Base-by-base conservation (phyloP, 2,888 invertebrate species). In the Neoitamus cyanurus region DNA sequence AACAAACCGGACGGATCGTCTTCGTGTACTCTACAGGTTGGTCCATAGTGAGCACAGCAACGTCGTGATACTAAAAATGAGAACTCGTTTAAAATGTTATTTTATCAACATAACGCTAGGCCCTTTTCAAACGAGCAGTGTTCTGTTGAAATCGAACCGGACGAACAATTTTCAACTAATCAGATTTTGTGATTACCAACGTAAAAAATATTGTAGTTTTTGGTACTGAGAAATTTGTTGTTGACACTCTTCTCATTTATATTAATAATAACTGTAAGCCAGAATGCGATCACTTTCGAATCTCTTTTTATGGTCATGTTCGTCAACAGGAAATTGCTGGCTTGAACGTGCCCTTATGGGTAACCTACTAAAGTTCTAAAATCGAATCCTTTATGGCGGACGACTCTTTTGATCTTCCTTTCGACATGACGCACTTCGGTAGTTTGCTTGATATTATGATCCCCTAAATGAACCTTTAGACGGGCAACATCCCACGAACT, bases 401-500 rank as follows among this genome's bases (percentile, higher is more conserved):
- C 96, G 1, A 97, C 95, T 86, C 96, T 93, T 88, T 95, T 96
- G 82, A 97, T 95, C 89, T 94, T 94, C 88, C 96, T 94, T 87
- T 96, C 95, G 31, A 96, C 90, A 89, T 97, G 97, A 85, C 93
- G 93, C 1, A 95, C 94, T 90, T 97, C 97, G 1, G 93, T 91
- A 88, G 94, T 94, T 0, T 94, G 94, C 88, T 94, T 94, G 83
- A 97, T 97, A 88, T 97, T 95, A 89, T 97, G 94, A 89, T 97
- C 97, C 7, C 97, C 97, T 15, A 97, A 92, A 87, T 96, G 93
- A 0, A 96, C 96, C 1, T 95, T 96, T 84, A 97, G 89, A 82
- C 96, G 93, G 0, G 97, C 95, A 0, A 97, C 97, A 89, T 97
- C 97, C 95, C 95, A 96, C 0, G 96, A 95, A 82, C 94, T 96